phyloP scores from a whole-genome alignment of 2,888 invertebrate genomes.

The Erebia aethiops region DNA sequence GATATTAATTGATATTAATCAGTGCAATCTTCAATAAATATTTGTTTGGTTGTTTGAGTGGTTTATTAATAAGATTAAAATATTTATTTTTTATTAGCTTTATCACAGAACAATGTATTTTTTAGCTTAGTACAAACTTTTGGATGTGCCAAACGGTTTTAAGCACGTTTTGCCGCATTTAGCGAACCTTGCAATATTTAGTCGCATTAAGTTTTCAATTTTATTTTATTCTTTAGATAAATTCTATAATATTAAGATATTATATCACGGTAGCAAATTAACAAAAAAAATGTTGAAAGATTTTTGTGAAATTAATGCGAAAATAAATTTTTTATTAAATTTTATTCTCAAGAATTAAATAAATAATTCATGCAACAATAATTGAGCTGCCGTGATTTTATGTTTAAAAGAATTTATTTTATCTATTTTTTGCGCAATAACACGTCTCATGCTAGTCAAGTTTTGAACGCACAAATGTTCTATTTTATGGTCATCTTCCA shows the following conservation, averaged over 20 bases:
- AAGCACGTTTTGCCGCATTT: slow-evolving; percentile 74
- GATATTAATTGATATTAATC: slow-evolving; percentile 39
- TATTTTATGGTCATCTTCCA: slow-evolving; percentile 51
- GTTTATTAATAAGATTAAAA: slow-evolving; percentile 52
- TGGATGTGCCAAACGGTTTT: slow-evolving; percentile 78
- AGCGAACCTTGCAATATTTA: slow-evolving; percentile 66
- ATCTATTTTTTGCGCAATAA: slow-evolving; percentile 72
- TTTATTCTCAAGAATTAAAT: neutral
- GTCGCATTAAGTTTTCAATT: slow-evolving; percentile 64
- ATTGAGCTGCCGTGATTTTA: slow-evolving; percentile 11
- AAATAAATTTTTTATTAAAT: slow-evolving; percentile 6
- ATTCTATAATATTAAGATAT: slow-evolving; percentile 43
- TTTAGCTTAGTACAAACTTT: slow-evolving; percentile 78
- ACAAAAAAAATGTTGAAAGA: neutral
- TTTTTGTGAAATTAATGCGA: neutral
- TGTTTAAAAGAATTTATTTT: slow-evolving; percentile 42
- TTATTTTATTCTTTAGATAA: slow-evolving; percentile 53
- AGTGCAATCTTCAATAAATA: slow-evolving; percentile 74
- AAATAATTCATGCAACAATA: neutral
- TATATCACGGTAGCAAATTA: slow-evolving; percentile 9
- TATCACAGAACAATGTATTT: slow-evolving; percentile 69
- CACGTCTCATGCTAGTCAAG: slow-evolving; percentile 81
- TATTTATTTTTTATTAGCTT: slow-evolving; percentile 75
- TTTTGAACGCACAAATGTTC: slow-evolving; percentile 73
- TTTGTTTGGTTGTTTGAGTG: slow-evolving; percentile 67